phyloP scores from a whole-genome alignment of 2,888 invertebrate species.

The Meiosimyza platycephala region DNA sequence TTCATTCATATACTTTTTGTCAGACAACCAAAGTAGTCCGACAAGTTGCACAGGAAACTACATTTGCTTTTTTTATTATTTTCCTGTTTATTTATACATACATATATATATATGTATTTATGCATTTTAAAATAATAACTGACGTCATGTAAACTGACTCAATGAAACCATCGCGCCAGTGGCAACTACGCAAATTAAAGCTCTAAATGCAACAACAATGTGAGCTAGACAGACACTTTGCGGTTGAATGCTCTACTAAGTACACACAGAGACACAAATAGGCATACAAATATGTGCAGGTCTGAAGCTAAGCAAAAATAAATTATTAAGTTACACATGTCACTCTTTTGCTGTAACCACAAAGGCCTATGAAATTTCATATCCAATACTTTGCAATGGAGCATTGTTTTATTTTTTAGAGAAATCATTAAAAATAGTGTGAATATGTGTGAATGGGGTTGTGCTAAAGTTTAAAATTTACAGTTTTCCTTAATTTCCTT shows the following conservation, averaged over 20 bases:
- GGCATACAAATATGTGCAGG: not conserved
- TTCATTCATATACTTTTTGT: too few species aligned
- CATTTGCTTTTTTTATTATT: too few species aligned
- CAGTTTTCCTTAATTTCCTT: too few species aligned
- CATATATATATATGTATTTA: too few species aligned
- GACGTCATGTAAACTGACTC: too few species aligned
- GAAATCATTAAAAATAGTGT: not conserved
- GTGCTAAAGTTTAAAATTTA: too few species aligned
- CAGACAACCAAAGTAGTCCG: too few species aligned
- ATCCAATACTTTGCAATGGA: not conserved
- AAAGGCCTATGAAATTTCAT: not conserved
- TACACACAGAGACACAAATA: not conserved
- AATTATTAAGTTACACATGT: slow-evolving; percentile 18
- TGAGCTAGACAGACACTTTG: not conserved
- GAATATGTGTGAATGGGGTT: not conserved
- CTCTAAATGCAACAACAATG: not conserved
- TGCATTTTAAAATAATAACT: too few species aligned
- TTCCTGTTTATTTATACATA: too few species aligned
- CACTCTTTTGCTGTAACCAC: not conserved
- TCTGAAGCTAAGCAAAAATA: not conserved
- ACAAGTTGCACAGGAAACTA: too few species aligned
- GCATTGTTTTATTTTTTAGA: not conserved
- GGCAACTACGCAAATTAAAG: too few species aligned
- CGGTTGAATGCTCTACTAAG: slow-evolving; percentile 9
- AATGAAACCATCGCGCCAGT: too few species aligned